These are phyloP conservation scores for Drosophila lowei DNA, from an alignment of 1,140 invertebrate species.

Conservation along the genomic window DNA sequence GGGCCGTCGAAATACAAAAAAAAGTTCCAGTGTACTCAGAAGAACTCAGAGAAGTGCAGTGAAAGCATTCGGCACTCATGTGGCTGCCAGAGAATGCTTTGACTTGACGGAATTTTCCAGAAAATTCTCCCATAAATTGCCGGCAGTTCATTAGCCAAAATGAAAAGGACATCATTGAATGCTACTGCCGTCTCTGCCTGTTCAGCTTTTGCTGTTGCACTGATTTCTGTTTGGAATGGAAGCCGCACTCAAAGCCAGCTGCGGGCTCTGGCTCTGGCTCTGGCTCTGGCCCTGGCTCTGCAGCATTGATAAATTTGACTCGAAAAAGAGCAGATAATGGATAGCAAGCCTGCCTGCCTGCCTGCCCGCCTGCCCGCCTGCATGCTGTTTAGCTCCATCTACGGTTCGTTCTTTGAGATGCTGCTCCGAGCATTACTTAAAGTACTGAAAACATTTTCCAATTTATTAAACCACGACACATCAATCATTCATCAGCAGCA, in stretches of 20 bases:
- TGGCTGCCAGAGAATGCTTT: no score
- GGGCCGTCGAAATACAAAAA: not conserved
- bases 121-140: conserved; percentile 27
- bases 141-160: conserved; percentile 47
- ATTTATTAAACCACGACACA: conserved; percentile 77
- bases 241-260: no score
- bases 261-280: no score
- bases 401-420: conserved; percentile 22
- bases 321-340: not conserved
- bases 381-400: conserved; percentile 25
- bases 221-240: no score
- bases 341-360: conserved; percentile 21
- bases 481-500: conserved; percentile 71
- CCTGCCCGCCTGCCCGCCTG: conserved; percentile 21
- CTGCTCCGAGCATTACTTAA: conserved; percentile 19
- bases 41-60: not conserved
- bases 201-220: conserved; percentile 10
- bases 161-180: conserved; percentile 11
- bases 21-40: not conserved
- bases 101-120: not conserved
- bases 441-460: conserved; percentile 72
- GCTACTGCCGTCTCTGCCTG: conserved; percentile 18
- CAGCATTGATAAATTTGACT: no score
- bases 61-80: not conserved
- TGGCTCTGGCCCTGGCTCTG: no score